Evolutionary conservation across 1,140 invertebrate species (phyloP).

Genomic region (Antheraea mylitta): DNA sequence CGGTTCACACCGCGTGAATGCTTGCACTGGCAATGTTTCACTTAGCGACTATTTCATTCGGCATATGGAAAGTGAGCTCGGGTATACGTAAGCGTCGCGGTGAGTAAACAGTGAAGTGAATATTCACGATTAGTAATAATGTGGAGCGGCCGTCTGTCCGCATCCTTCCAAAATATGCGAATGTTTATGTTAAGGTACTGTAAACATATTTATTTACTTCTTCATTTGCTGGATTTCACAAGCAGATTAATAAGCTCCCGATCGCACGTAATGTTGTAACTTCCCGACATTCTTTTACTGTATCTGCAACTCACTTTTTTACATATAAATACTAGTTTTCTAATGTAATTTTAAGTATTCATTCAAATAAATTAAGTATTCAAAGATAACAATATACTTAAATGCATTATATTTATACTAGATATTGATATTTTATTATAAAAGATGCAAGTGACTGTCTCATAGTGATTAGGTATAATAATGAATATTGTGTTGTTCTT

Average conservation of each 20-base stretch:
- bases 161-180: background rate
- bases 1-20: background rate
- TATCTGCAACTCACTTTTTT: background rate
- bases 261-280: background rate
- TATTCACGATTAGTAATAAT: slow-evolving; percentile 20
- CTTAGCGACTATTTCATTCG: slow-evolving; percentile 81
- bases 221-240: background rate
- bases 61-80: slow-evolving; percentile 75
- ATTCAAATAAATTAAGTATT: slow-evolving; percentile 1
- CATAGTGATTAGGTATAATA: background rate
- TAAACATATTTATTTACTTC: slow-evolving; percentile 9
- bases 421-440: background rate
- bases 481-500: background rate
- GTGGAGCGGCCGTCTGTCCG: background rate
- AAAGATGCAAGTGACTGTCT: background rate
- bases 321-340: background rate
- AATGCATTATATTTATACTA: background rate
- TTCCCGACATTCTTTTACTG: background rate
- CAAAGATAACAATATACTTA: background rate
- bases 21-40: slow-evolving; percentile 71
- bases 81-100: slow-evolving; percentile 71
- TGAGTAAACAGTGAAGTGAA: slow-evolving; percentile 75
- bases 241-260: background rate
- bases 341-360: background rate
- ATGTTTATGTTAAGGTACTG: slow-evolving; percentile 7